phyloP scores from a whole-genome alignment of 1,140 invertebrate genomes.

The Halesus radiatus region DNA sequence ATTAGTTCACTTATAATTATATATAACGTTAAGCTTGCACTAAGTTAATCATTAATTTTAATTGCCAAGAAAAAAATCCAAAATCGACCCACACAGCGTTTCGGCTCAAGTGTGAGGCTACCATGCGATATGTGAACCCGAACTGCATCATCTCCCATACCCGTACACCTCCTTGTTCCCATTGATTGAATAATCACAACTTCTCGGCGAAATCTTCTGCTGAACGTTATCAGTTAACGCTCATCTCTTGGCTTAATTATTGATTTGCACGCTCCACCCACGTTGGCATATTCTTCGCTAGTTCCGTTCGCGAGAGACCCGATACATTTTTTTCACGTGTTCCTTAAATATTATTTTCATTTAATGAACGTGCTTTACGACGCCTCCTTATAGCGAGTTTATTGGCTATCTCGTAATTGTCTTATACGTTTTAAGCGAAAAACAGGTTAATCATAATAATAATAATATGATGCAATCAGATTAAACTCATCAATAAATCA shows the following conservation, averaged over 20 bases:
- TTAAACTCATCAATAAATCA: slow-evolving; percentile 36
- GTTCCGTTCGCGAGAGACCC: neutral
- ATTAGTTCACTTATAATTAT: slow-evolving; percentile 34
- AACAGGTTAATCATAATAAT: slow-evolving; percentile 37
- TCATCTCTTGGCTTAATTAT: slow-evolving; percentile 50
- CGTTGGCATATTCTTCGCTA: slow-evolving; percentile 14
- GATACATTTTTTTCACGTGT: slow-evolving; percentile 36
- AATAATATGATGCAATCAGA: slow-evolving; percentile 34
- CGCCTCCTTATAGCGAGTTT: slow-evolving; percentile 52
- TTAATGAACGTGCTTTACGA: slow-evolving; percentile 51
- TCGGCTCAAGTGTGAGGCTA: slow-evolving; percentile 19
- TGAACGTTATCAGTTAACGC: slow-evolving; percentile 48
- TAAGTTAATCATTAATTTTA: slow-evolving; percentile 26
- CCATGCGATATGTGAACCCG: neutral
- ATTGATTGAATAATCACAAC: slow-evolving; percentile 52
- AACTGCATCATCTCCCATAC: neutral
- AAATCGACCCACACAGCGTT: slow-evolving; percentile 21
- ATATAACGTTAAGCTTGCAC: slow-evolving; percentile 15
- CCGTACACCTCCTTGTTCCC: slow-evolving; percentile 5
- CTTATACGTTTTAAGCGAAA: slow-evolving; percentile 31
- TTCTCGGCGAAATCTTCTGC: slow-evolving; percentile 27
- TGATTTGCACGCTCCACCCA: slow-evolving; percentile 56
- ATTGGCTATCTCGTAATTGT: slow-evolving; percentile 46
- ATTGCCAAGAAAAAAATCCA: slow-evolving; percentile 14
- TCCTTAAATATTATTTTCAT: slow-evolving; percentile 40